These are phyloP conservation scores for Pyrocoelia pectoralis DNA, from an alignment of 2,888 invertebrate genomes.

Conservation along the genomic window DNA sequence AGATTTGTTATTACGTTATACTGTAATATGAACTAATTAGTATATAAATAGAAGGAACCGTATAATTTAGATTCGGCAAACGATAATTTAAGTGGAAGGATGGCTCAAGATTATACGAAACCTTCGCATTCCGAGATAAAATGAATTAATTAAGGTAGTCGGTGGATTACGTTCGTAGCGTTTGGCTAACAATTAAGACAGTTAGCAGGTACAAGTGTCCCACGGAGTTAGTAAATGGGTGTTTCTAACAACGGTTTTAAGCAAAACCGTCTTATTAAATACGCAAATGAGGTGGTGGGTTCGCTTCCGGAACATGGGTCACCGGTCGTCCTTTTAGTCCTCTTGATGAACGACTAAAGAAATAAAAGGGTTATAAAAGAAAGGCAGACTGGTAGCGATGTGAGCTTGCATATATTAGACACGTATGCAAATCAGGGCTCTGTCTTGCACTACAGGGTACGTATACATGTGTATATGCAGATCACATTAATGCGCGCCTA, in stretches of 20 bases:
- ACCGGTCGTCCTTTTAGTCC: slow-evolving; percentile 35
- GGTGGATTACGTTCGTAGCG: slow-evolving; percentile 15
- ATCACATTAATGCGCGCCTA: slow-evolving; percentile 48
- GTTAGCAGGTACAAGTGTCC: slow-evolving; percentile 30
- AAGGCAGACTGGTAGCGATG: slow-evolving; percentile 46
- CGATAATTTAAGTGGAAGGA: too few relatives aligned
- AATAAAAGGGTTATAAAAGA: slow-evolving; percentile 43
- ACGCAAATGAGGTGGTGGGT: slow-evolving; percentile 53
- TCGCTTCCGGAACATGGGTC: slow-evolving; percentile 46
- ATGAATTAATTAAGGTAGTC: slow-evolving; percentile 13
- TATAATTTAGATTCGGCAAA: too few relatives aligned
- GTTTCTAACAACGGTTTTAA: slow-evolving; percentile 23
- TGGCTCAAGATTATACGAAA: too few relatives aligned
- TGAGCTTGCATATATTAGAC: slow-evolving; percentile 55
- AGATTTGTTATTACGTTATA: too few relatives aligned
- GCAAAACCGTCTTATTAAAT: slow-evolving; percentile 54
- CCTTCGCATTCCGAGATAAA: background rate
- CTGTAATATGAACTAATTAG: too few relatives aligned
- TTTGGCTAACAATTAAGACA: slow-evolving; percentile 26
- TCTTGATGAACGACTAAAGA: slow-evolving; percentile 48
- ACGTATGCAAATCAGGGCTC: slow-evolving; percentile 51
- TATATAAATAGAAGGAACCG: too few relatives aligned
- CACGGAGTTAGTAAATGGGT: slow-evolving; percentile 24
- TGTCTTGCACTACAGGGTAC: slow-evolving; percentile 52
- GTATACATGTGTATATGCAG: slow-evolving; percentile 42